These are phyloP conservation scores for Adelphocoris suturalis DNA, from an alignment of 2,888 invertebrate species.

Conservation along the genomic window DNA sequence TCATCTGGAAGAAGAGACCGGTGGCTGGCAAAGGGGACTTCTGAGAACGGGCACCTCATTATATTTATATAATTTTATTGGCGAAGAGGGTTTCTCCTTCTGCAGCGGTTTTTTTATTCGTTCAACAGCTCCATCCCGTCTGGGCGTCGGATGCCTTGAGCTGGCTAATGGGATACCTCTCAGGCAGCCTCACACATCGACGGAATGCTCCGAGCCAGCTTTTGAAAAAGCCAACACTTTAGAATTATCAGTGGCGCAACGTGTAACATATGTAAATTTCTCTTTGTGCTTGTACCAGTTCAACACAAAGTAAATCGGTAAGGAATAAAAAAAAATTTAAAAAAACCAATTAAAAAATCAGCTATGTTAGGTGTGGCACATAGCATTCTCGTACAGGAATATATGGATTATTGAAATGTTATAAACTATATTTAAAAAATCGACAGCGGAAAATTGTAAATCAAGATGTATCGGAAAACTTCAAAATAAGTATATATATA, in stretches of 20 bases:
- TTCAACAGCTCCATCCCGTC: constrained; percentile 56
- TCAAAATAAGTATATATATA: no score
- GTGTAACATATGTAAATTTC: constrained; percentile 9
- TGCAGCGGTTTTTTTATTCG: constrained; percentile 12
- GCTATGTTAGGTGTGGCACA: no score
- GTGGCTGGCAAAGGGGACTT: constrained; percentile 27
- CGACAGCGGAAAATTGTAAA: no score
- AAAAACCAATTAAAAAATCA: no score
- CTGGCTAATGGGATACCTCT: constrained; percentile 67
- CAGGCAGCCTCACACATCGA: constrained; percentile 68
- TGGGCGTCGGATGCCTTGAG: constrained; percentile 55
- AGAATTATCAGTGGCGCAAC: not conserved
- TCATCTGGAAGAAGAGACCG: constrained; percentile 45
- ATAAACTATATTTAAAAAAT: no score
- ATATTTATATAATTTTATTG: constrained; percentile 69
- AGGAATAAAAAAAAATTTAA: no score
- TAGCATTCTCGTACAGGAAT: no score
- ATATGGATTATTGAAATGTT: no score
- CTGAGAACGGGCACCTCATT: constrained; percentile 63
- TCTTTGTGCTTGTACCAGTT: not conserved
- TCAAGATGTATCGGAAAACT: no score
- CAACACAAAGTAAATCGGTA: no score
- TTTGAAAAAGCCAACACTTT: not conserved
- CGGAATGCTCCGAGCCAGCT: not conserved
- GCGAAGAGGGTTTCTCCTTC: constrained; percentile 18